Evolutionary conservation across 2,888 invertebrate species (phyloP).

Genomic region (Erynnis tages): DNA sequence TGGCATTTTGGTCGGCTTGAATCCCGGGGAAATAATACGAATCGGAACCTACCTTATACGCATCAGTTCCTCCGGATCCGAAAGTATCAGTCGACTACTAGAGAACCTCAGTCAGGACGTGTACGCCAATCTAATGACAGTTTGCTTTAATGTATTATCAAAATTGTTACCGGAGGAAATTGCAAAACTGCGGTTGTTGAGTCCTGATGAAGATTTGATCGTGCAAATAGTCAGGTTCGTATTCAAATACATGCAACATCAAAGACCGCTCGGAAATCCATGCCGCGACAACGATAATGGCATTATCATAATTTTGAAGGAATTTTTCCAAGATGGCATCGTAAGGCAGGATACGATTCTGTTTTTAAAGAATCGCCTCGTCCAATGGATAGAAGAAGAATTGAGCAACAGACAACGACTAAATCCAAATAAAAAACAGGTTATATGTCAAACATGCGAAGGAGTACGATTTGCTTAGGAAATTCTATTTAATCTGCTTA

Average conservation of each 20-base stretch:
- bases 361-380: conserved; percentile 53
- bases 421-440: conserved; percentile 53
- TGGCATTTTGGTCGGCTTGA: conserved; percentile 55
- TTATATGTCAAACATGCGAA: conserved; percentile 55
- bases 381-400: conserved; percentile 54
- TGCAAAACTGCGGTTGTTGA: conserved; percentile 56
- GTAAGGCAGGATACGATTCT: conserved; percentile 62
- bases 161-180: conserved; percentile 62
- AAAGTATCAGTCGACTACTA: conserved; percentile 57
- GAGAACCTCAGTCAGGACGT: conserved; percentile 64
- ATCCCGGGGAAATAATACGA: conserved; percentile 65
- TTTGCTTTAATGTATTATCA: conserved; percentile 60
- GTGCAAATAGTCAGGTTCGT: conserved; percentile 68
- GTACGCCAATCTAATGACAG: conserved; percentile 64
- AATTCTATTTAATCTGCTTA: background rate
- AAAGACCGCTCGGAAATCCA: conserved; percentile 61
- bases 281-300: conserved; percentile 55
- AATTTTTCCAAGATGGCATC: conserved; percentile 70
- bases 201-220: conserved; percentile 67
- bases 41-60: conserved; percentile 60
- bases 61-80: conserved; percentile 61
- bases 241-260: conserved; percentile 65
- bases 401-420: conserved; percentile 44
- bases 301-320: conserved; percentile 59
- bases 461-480: conserved; percentile 51